Evolutionary conservation across 2,797 vertebrate species (phyloP), one percentile per base, ranked within the genome.

Genomic region (Aselliscus stoliczkanus): DNA sequence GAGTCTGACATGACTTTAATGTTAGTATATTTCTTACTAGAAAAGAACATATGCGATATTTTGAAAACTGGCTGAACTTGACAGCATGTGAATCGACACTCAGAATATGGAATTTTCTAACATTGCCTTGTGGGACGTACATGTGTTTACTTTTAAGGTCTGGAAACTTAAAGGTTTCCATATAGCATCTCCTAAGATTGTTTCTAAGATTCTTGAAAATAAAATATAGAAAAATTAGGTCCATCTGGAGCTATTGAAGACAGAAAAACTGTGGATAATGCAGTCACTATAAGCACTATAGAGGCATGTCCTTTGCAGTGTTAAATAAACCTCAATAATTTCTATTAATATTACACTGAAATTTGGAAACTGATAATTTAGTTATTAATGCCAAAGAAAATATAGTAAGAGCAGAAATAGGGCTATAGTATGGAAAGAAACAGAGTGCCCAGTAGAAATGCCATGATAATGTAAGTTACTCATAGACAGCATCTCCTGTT

Each of bases 1-100:
- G 88, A 96, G 85, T 76, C 79, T 95, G 92, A 97, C 95, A 95
- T 86, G 90, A 93, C 81, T 96, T 97, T 88, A 94, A 95, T 88
- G 90, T 96, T 88, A 97, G 69, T 95, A 29, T 80, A 95, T 90
- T 97, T 97, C 90, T 84, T 93, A 47, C 72, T 85, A 93, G 60
- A 83, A 95, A 96, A 94, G 81, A 97, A 81, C 64, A 86, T 85
- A 93, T 60, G 81, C 0, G 23, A 37, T 96, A 94, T 94, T 97
- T 96, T 94, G 87, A 94, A 97, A 94, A 90, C 84, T 67, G 64
- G 21, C 67, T 95, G 88, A 95, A 96, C 82, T 93, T 90, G 92
- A 95, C 93, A 96, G 81, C 54, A 50, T 76, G 89, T 9, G 31
- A 95, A 91, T 25, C 93, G 95, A 93, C 81, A 96, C 69, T 72